Conservation (phyloP, 1,140 invertebrate genomes). For the Drosophila melanica region DNA sequence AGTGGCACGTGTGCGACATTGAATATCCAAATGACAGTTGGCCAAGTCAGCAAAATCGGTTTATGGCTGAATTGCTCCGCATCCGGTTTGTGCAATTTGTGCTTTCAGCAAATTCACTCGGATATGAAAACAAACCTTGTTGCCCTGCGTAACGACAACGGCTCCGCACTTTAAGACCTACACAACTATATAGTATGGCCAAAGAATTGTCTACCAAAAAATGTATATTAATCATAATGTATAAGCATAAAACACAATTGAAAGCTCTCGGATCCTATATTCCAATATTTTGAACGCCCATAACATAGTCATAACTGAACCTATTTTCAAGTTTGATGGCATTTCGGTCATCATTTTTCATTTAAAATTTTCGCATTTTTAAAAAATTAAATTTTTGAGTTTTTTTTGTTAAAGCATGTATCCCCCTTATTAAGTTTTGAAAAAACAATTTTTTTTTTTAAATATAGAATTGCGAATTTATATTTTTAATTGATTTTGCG, state of each 20-base stretch:
- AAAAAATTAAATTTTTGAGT: no score
- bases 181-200: not conserved
- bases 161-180: not conserved
- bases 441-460: no score
- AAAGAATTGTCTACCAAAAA: not conserved
- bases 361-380: no score
- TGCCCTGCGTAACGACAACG: slow-evolving; percentile 3
- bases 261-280: no score
- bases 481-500: no score
- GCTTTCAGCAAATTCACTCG: slow-evolving; percentile 20
- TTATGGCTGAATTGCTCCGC: slow-evolving; percentile 29
- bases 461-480: no score
- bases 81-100: slow-evolving; percentile 13
- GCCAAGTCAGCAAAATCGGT: slow-evolving; percentile 42
- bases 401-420: no score
- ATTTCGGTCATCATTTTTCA: no score
- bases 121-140: slow-evolving; percentile 9
- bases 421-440: no score
- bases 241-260: not conserved
- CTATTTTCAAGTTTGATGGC: no score
- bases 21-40: slow-evolving; percentile 20
- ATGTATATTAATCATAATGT: not conserved
- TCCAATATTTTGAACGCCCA: no score
- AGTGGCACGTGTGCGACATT: slow-evolving; percentile 30
- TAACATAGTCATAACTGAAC: no score